Base-by-base conservation (phyloP, 1,140 invertebrate species). In the Bombus ignitus region DNA sequence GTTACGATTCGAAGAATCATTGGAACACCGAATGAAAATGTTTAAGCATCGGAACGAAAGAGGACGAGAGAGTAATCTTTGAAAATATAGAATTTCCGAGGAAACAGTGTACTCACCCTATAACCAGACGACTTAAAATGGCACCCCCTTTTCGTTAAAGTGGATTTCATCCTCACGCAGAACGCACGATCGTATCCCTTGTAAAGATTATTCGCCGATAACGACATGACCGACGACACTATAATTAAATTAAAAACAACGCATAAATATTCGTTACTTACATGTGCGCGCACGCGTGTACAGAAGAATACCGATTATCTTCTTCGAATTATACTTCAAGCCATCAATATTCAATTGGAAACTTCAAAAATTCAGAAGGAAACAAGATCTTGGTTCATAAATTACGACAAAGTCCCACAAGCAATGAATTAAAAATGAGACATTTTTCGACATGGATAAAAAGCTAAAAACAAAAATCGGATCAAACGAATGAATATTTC, bases 51-150 rank as follows among this genome's bases (percentile, higher is more conserved):
- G 15, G 32, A 10, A 25, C 18, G 59, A 62, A 25, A 25, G 9
- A 32, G 22, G 66, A 39, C 1, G 18, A 22, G 47, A 25, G 25
- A 0, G 15, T 35, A 39, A 1, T 15, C 15, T 42, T 6, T 1
- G 25, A n/a, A 15, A 42, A 42, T n/a, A 39, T 42, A 71, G 8
- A 12, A 59, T 59, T 39, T n/a, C 4, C 0, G 5, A 39, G 5
- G 32, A 2, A 18, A 35, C 25, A 28, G 12, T 10, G 53, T 13
- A 37, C 97, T 97, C 96, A 99, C 99, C 96, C 99, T 97, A 95
- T 99, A 99, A 93, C 99, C 99, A 77, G 98, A 99, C 37, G 98
- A 99, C 95, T 99, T 99, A 94, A 99, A 99, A 95, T 99, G 99
- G 93, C 99, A 99, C 22, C 99, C 99, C 92, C 99, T 96, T 95